A percentile compares a stretch with the other conserved stretches of the same genome.
These are phyloP conservation scores for Gadopsis marmoratus DNA, from an alignment of 2,797 vertebrate species.

Conservation along the genomic window DNA sequence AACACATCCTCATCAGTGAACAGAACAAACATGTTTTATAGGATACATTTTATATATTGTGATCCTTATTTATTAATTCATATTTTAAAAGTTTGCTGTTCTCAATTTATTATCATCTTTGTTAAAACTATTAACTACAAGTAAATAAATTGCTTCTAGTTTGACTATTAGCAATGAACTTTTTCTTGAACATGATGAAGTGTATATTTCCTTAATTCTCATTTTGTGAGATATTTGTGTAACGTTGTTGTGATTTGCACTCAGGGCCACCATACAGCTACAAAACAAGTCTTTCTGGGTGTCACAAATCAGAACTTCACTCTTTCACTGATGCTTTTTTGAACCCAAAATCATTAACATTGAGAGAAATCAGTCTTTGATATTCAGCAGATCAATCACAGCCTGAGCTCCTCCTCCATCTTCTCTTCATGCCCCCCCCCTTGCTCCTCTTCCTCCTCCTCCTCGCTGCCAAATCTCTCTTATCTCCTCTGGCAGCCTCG, in stretches of 20 bases:
- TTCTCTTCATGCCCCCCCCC: not conserved
- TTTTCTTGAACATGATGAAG: too few species aligned
- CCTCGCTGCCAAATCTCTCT: conserved; percentile 35
- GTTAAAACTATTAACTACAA: not conserved
- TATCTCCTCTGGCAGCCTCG: conserved; percentile 48
- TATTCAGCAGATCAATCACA: not conserved
- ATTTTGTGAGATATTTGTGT: not conserved
- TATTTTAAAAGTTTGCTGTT: too few species aligned
- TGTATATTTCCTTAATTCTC: not conserved
- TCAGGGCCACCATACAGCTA: not conserved
- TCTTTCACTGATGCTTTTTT: not conserved
- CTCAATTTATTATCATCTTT: too few species aligned
- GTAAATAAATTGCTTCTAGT: not conserved
- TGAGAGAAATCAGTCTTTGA: not conserved
- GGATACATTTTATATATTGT: too few species aligned
- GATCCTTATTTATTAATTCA: too few species aligned
- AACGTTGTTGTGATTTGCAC: not conserved
- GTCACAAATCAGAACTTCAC: not conserved
- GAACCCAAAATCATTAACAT: not conserved
- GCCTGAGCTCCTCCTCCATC: not conserved
- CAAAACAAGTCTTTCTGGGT: not conserved
- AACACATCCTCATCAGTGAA: not conserved
- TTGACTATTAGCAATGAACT: too few species aligned
- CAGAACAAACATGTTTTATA: too few species aligned
- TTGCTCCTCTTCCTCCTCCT: not conserved